These are phyloP conservation scores for Contarinia nasturtii DNA, from an alignment of 1,140 invertebrate species.

Conservation along the genomic window DNA sequence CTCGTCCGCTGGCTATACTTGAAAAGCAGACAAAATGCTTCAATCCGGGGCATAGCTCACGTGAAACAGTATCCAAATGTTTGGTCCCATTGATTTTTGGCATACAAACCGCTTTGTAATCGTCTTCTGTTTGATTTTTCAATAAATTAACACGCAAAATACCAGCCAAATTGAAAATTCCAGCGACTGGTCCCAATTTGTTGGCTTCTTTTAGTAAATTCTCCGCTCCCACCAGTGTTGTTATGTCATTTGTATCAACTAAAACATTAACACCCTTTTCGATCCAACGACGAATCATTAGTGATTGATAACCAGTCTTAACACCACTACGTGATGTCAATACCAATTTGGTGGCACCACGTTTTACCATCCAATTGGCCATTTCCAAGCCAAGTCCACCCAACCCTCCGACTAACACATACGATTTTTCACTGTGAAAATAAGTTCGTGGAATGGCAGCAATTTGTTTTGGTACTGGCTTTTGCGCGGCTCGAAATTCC, in stretches of 20 bases:
- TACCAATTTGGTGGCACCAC: slow-evolving; percentile 68
- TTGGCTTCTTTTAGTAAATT: slow-evolving; percentile 47
- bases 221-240: slow-evolving; percentile 44
- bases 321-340: slow-evolving; percentile 77
- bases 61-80: slow-evolving; percentile 51
- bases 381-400: slow-evolving; percentile 94
- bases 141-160: slow-evolving; percentile 73
- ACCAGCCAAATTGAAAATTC: slow-evolving; percentile 86
- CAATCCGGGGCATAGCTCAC: slow-evolving; percentile 52
- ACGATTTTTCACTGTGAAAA: slow-evolving; percentile 73
- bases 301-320: slow-evolving; percentile 69
- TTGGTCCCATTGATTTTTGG: slow-evolving; percentile 74
- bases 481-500: slow-evolving; percentile 30
- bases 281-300: too few species aligned
- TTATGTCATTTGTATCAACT: slow-evolving; percentile 47
- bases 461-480: slow-evolving; percentile 31
- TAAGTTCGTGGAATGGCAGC: slow-evolving; percentile 64
- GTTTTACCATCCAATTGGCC: slow-evolving; percentile 67
- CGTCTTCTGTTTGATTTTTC: slow-evolving; percentile 65
- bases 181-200: slow-evolving; percentile 64
- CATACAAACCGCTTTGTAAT: slow-evolving; percentile 52
- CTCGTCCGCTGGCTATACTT: slow-evolving; percentile 81
- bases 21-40: too few species aligned
- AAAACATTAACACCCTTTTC: slow-evolving; percentile 49
- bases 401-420: slow-evolving; percentile 73